Evolutionary conservation across 1,140 invertebrate species (phyloP), one percentile per base, ranked within the genome.

Genomic region (Drosophila pachea): DNA sequence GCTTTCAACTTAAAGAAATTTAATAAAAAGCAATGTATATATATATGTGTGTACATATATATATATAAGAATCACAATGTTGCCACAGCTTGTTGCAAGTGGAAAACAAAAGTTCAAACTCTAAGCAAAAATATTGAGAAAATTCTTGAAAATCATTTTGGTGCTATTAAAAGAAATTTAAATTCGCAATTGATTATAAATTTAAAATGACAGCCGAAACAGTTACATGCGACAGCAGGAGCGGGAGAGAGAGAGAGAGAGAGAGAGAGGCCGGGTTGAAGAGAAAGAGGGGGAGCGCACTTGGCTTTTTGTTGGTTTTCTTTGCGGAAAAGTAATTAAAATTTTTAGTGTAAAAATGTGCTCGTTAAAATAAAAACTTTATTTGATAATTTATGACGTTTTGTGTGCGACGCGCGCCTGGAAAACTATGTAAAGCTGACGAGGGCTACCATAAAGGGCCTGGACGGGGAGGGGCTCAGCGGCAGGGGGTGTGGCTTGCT

Each of bases 371-470:
- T 74, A 74, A 78, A 78, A 78, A 78, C 61, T 78, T 78, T 78
- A 78, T 78, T 78, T 78, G 75, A 78, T 78, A 78, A 78, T 78
- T 78, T 78, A 78, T 78, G 76, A 78, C 76, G 74, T 74, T 78
- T 74, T 53, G 36, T 31, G 36, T 31, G 36, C 40, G 33, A 8
- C 22, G 56, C 64, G 64, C 69, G 62, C 70, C 52, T 62, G 71
- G 65, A 71, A 77, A 78, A 78, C 76, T 78, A 78, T 74, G 76
- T 70, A 66, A 70, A 59, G 59, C 59, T 9, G 22, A 22, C 22
- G 22, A 22, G 22, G 22, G 22, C 22, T 22, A 22, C 22, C 22
- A 22, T 22, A 22, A 22, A 7, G 8, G 6, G 14, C 22, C 22
- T 22, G 43, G 7, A 2, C 14, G 14, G 42, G 38, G 5, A 48